These are phyloP conservation scores for Drosophila triauraria DNA, from an alignment of 1,140 invertebrate species.

Conservation along the genomic window DNA sequence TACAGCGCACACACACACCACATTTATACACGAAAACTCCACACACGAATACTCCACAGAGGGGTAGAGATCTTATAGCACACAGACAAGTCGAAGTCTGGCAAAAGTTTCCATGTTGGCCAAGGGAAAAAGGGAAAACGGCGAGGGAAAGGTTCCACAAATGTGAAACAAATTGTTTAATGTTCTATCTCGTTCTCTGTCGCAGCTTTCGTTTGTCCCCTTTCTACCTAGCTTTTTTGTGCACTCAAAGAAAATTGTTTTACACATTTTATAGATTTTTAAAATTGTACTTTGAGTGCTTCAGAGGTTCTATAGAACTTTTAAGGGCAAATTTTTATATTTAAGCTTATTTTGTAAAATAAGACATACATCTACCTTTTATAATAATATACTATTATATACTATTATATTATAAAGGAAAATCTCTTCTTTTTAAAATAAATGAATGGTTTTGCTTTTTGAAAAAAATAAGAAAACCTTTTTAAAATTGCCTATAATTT, in stretches of 20 bases:
- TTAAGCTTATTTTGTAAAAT: too few species aligned
- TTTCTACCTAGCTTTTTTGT: not conserved
- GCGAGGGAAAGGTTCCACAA: constrained; percentile 45
- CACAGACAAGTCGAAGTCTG: constrained; percentile 22
- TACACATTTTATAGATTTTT: too few species aligned
- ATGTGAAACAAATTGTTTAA: constrained; percentile 69
- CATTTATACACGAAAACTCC: not conserved
- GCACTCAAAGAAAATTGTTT: not conserved
- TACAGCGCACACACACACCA: constrained; percentile 1
- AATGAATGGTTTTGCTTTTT: too few species aligned
- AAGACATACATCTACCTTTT: too few species aligned
- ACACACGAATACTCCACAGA: constrained; percentile 1
- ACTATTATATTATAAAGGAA: too few species aligned
- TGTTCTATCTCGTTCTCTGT: constrained; percentile 32
- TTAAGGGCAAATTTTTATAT: too few species aligned
- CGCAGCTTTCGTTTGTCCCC: constrained; percentile 4
- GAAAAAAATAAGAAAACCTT: too few species aligned
- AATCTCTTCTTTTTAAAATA: too few species aligned
- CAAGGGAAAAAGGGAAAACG: constrained; percentile 14
- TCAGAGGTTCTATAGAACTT: too few species aligned
- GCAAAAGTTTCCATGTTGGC: constrained; percentile 50
- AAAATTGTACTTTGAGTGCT: not conserved
- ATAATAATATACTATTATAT: too few species aligned
- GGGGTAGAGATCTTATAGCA: constrained; percentile 20
- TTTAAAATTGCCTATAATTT: too few species aligned